A percentile compares a stretch with the other conserved stretches of the same genome.
Evolutionary conservation across 2,113 vertebrate genomes (phyloP).

Genomic region (Hydrochoerus hydrochaeris): DNA sequence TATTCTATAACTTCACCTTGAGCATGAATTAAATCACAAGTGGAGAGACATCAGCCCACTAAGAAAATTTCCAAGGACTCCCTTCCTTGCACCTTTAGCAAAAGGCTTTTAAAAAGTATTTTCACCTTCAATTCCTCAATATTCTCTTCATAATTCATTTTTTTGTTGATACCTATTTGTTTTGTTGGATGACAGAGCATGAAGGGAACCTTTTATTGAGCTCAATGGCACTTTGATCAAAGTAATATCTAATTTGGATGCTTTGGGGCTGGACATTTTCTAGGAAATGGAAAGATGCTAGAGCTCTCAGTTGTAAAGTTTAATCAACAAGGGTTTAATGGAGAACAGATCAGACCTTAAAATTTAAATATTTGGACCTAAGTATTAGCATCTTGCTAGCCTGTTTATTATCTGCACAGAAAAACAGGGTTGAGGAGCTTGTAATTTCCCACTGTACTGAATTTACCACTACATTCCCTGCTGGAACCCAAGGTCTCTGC

Average conservation of each 20-base stretch:
- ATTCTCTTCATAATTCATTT: conserved; percentile 39
- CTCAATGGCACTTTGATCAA: conserved; percentile 54
- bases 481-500: neutral
- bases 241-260: conserved; percentile 57
- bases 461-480: neutral
- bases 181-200: conserved; percentile 61
- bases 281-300: conserved; percentile 14
- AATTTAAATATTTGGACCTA: conserved; percentile 10
- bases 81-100: neutral
- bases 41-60: neutral
- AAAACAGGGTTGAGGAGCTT: neutral
- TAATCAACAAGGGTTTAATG: neutral
- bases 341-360: neutral
- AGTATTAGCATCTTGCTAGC: neutral
- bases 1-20: neutral
- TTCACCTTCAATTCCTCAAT: conserved; percentile 27
- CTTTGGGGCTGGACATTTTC: conserved; percentile 37
- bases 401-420: neutral
- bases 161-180: conserved; percentile 54
- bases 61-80: neutral
- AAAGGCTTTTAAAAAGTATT: neutral
- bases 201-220: conserved; percentile 47
- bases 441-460: neutral
- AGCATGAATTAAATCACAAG: neutral
- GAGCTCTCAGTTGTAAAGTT: conserved; percentile 13